Conservation (phyloP, 1,140 invertebrate species). For the Lineus longissimus region DNA sequence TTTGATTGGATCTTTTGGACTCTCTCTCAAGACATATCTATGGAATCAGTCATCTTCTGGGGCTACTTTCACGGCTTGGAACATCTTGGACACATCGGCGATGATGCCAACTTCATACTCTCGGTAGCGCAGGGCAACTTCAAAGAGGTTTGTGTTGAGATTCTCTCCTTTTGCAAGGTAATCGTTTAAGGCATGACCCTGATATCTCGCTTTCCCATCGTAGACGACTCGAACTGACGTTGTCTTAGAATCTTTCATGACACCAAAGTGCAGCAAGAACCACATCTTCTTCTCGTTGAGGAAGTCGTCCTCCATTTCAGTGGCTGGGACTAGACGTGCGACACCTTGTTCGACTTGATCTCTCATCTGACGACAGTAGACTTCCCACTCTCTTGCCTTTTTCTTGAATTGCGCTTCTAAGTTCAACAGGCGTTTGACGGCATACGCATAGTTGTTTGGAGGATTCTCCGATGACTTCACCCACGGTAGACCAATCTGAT, state of each 20-base stretch:
- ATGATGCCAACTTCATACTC: conserved; percentile 7
- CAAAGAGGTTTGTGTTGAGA: not conserved
- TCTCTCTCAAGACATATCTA: not conserved
- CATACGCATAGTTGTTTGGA: not conserved
- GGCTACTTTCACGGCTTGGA: not conserved
- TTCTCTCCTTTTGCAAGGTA: not conserved
- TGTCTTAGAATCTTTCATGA: not conserved
- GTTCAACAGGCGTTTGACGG: too few relatives aligned
- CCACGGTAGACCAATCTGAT: not conserved
- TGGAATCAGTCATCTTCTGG: not conserved
- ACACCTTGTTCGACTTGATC: too few relatives aligned
- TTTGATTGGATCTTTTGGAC: not conserved
- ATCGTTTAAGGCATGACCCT: not conserved
- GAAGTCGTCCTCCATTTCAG: too few relatives aligned
- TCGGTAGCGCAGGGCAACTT: not conserved
- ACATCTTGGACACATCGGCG: not conserved
- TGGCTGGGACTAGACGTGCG: too few relatives aligned
- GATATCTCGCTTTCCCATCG: not conserved
- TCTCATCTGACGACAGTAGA: too few relatives aligned
- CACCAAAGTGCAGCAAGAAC: too few relatives aligned
- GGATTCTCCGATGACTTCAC: not conserved
- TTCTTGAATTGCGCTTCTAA: too few relatives aligned
- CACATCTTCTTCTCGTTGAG: too few relatives aligned
- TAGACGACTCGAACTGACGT: conserved; percentile 1
- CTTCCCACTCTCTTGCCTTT: too few relatives aligned